Evolutionary conservation across 2,113 vertebrate species (phyloP), one percentile per base, ranked within the genome.

Genomic region (Cercopithecus mona): DNA sequence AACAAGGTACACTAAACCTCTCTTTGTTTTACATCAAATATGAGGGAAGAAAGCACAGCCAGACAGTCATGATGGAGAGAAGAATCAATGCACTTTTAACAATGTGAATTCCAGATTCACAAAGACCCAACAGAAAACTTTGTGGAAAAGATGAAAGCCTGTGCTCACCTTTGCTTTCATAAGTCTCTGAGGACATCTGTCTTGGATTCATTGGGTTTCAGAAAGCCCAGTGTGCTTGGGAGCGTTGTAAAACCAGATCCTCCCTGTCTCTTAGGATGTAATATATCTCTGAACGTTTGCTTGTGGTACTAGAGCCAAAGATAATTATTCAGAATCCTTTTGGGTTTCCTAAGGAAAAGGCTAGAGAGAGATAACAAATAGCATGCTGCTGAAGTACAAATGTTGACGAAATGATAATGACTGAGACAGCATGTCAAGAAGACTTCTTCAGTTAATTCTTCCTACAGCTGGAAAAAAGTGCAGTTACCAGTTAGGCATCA

Each of bases 381-480:
- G 22, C 38, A 92, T 90, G 22, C 76, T 94, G 96, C 91, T 95
- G 27, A 94, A 94, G 40, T 82, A 82, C 30, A 85, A 48, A 81
- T 94, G 64, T 35, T 88, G 79, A 96, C 5, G 16, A 97, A 96
- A 72, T 92, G 38, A 48, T 64, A 96, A 64, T 84, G 64, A 94
- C 84, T 96, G 32, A 70, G 59, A 93, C 80, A 94, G 80, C 80
- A 32, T 80, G 43, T 76, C 75, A 84, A 48, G 78, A 86, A 92
- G 68, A 90, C 40, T 88, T 87, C 88, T 80, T 97, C 55, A 57
- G 64, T 87, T 92, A 88, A 81, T 92, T 83, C 18, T 90, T 80
- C 66, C 72, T 57, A 81, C 50, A 84, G 25, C 50, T 66, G 73
- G 43, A 52, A 81, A 78, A 95, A 92, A 57, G 48, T 55, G 30